phyloP scores from a whole-genome alignment of 92 coral and sea anemone species.

The Palythoa grandis region DNA sequence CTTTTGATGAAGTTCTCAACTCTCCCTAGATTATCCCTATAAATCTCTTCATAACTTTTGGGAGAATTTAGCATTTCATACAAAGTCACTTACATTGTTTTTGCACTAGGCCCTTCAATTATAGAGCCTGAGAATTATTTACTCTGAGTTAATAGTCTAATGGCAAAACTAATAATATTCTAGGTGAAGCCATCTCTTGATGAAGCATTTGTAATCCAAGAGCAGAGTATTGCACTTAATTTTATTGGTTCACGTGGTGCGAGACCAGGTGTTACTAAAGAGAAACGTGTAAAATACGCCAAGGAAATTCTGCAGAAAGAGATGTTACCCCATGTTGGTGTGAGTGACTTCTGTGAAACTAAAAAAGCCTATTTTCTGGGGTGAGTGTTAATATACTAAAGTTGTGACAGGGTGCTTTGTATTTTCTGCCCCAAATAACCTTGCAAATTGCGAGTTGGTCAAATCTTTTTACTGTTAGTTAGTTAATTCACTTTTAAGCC shows the following conservation, averaged over 20 bases:
- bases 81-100: no score
- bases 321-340: conserved; percentile 99
- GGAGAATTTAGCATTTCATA: no score
- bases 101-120: no score
- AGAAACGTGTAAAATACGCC: conserved; percentile 93
- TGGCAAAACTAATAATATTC: background rate
- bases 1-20: no score
- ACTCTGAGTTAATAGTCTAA: background rate
- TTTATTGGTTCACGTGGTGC: conserved; percentile 99
- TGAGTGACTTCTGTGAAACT: conserved; percentile 99
- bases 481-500: no score
- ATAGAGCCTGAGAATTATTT: no score
- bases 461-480: no score
- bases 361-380: conserved; percentile 98
- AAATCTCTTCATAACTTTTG: no score
- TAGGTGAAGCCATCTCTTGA: conserved; percentile 98
- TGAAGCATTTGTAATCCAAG: conserved; percentile 99
- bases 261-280: conserved; percentile 97
- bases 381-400: conserved; percentile 56
- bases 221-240: conserved; percentile 95
- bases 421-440: background rate
- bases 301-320: conserved; percentile 97
- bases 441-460: no score
- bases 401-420: background rate
- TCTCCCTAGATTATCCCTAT: no score